Conservation (phyloP, 2,113 vertebrate genomes). For the Panthera leo region DNA sequence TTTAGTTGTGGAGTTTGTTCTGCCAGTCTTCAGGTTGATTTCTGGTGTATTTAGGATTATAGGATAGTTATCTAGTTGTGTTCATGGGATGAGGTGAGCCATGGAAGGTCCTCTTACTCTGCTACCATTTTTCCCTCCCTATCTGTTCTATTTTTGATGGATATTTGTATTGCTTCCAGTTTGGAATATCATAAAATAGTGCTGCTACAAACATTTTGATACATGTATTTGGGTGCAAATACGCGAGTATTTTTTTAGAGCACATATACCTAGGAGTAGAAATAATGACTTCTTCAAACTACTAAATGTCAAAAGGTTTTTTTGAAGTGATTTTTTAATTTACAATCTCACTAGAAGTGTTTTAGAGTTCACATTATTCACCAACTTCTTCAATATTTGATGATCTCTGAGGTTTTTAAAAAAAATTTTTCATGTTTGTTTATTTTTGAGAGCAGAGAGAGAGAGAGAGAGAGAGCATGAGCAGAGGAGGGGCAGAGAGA, state of each 20-base stretch:
- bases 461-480: no score
- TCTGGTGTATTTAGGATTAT: neutral
- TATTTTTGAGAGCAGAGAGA: no score
- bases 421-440: no score
- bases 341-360: neutral
- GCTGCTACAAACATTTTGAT: neutral
- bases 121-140: neutral
- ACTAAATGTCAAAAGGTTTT: neutral
- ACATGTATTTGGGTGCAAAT: neutral
- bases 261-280: neutral
- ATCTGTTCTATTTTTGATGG: neutral
- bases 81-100: neutral
- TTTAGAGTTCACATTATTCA: neutral
- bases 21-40: neutral
- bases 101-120: neutral
- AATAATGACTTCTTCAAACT: neutral
- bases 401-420: neutral
- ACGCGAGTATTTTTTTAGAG: neutral
- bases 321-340: neutral
- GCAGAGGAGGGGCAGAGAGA: no score
- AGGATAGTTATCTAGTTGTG: neutral
- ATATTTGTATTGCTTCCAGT: neutral
- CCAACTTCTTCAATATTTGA: neutral
- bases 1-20: neutral
- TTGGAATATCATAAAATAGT: neutral